phyloP scores from a whole-genome alignment of 2,113 vertebrate genomes.

The Nansenia antarctica region DNA sequence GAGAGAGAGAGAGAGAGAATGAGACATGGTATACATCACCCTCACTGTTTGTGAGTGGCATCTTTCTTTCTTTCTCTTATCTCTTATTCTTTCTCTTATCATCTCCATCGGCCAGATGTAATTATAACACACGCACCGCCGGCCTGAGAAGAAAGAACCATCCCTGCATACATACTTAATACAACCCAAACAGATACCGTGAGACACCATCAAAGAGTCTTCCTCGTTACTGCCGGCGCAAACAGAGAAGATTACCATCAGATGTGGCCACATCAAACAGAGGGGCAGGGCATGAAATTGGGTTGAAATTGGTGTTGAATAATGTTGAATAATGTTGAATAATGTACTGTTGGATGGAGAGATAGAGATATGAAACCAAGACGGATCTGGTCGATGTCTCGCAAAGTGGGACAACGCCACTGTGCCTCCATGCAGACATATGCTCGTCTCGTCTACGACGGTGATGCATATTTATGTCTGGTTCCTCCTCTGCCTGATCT shows the following conservation, averaged over 20 bases:
- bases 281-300: constrained; percentile 35
- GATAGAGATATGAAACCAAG: constrained; percentile 25
- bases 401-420: constrained; percentile 27
- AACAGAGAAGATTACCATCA: constrained; percentile 40
- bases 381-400: constrained; percentile 16
- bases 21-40: background rate
- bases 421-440: background rate
- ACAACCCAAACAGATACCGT: constrained; percentile 21
- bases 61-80: constrained; percentile 29
- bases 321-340: constrained; percentile 30
- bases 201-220: constrained; percentile 26
- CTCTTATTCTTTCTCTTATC: too few relatives aligned
- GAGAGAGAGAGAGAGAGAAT: background rate
- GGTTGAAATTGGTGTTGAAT: constrained; percentile 57
- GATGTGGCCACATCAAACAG: constrained; percentile 37
- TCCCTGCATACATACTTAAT: constrained; percentile 21
- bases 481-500: constrained; percentile 4
- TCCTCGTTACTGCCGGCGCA: constrained; percentile 29
- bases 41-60: background rate
- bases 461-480: background rate
- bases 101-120: constrained; percentile 22
- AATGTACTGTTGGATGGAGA: constrained; percentile 22
- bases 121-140: constrained; percentile 8
- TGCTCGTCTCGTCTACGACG: constrained; percentile 4
- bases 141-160: constrained; percentile 20